Evolutionary conservation across 2,888 invertebrate genomes (phyloP), one percentile per base, ranked within the genome.

Genomic region (Panzeria rudis): DNA sequence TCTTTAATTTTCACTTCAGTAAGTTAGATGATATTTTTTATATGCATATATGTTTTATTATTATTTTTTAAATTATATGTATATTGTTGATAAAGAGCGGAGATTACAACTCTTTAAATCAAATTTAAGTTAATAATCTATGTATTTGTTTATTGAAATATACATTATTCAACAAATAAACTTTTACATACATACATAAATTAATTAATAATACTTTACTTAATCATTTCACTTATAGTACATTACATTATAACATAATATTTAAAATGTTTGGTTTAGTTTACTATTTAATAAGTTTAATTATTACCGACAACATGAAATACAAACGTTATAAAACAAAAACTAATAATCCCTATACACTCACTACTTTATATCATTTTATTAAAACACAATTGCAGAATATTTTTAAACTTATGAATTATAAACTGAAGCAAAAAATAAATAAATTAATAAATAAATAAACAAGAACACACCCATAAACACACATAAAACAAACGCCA

Each of bases 231-330:
- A 56, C 66, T 66, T 66, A 47, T 56, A 47, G 32, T 47, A 41
- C 4, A 47, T 41, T 54, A 56, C 54, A 41, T 54, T 54, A 69
- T 17, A 35, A n/a, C 2, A 68, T 23, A 54, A 61, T 47, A 50
- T 73, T 61, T 35, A 50, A 52, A 68, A 47, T 56, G 41, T 66
- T 77, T 80, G 59, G 71, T 84, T 84, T 77, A 84, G 84, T 77
- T 81, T 47, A 35, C 61, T 68, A 83, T 61, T 72, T 20, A 38
- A 77, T 85, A 85, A 85, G 78, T 82, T 85, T 50, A 69, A 69
- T 69, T 69, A 77, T 50, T 29, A 17, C n/a, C 25, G 72, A 32
- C 11, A 71, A 73, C 50, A 54, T 77, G n/a, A 69, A 69, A 76
- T 81, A 44, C 9, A 32, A 66, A 72, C 23, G 62, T 77, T 41